A percentile compares a stretch with the other conserved stretches of the same genome.
phyloP scores from a whole-genome alignment of 2,113 vertebrate species.

The Tricholaema leucomelas region DNA sequence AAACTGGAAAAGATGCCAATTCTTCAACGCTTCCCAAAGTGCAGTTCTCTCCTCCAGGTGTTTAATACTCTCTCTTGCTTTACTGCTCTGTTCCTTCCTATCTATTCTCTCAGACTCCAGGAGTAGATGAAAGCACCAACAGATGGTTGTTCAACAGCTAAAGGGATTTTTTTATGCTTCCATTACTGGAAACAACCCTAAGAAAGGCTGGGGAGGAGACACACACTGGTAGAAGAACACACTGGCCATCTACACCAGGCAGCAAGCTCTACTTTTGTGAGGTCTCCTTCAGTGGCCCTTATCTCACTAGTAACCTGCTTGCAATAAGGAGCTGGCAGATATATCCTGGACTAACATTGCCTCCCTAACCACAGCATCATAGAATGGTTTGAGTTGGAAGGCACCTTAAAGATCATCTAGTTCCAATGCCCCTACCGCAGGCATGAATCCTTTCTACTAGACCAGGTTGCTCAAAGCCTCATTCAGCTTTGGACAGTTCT shows the following conservation, averaged over 20 bases:
- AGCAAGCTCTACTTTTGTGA: neutral
- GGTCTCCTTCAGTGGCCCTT: accelerated
- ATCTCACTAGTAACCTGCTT: too few relatives aligned
- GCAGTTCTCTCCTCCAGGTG: neutral
- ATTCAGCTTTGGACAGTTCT: neutral
- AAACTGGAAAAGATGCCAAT: neutral
- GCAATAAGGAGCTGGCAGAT: too few relatives aligned
- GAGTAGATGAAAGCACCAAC: neutral
- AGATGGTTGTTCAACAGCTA: neutral
- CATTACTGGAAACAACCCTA: neutral
- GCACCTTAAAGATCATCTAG: neutral
- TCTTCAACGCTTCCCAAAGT: neutral
- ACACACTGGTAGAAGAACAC: neutral
- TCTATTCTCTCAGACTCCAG: neutral
- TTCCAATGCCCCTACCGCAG: neutral
- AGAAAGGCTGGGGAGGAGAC: neutral
- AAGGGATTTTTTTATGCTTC: neutral
- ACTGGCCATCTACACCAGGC: neutral
- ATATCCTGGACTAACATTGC: neutral
- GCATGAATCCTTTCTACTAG: neutral
- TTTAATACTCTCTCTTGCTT: neutral
- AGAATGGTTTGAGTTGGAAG: neutral
- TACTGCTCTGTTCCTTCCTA: neutral
- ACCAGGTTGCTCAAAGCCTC: neutral
- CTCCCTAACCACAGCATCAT: neutral